Evolutionary conservation across 1,140 invertebrate species (phyloP).

Genomic region (Trichonephila clavata): DNA sequence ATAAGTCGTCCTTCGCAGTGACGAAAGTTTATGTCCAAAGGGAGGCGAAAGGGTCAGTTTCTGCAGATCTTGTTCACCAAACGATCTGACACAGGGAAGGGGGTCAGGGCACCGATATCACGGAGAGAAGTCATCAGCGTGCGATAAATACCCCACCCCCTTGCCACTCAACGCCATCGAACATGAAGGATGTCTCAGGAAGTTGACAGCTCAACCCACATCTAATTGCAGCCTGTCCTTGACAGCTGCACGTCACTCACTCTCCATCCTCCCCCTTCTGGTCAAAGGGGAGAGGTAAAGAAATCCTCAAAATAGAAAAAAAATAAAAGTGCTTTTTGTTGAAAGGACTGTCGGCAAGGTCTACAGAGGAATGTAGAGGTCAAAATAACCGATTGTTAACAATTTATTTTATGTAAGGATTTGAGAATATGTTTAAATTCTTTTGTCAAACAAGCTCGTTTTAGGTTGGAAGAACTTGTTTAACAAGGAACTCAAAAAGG

Average conservation of each 20-base stretch:
- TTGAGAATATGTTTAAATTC: too few relatives aligned
- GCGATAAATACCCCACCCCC: slow-evolving; percentile 29
- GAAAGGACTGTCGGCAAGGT: background rate
- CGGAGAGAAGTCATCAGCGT: background rate
- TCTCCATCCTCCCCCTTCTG: background rate
- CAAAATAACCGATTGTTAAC: too few relatives aligned
- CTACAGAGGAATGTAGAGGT: too few relatives aligned
- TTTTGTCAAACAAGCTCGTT: too few relatives aligned
- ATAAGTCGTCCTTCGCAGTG: background rate
- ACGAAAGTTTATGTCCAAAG: background rate
- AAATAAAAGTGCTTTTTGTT: background rate
- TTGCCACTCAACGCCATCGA: slow-evolving; percentile 22
- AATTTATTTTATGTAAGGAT: too few relatives aligned
- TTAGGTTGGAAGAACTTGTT: too few relatives aligned
- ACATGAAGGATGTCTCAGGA: background rate
- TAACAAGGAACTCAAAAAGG: too few relatives aligned
- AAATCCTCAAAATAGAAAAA: background rate
- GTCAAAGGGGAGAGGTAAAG: background rate
- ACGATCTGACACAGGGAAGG: background rate
- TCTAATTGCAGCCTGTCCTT: slow-evolving; percentile 20
- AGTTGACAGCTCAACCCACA: slow-evolving; percentile 6
- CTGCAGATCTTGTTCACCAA: background rate
- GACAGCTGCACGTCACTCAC: background rate
- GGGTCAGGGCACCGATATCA: background rate
- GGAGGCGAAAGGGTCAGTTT: background rate